Conservation (phyloP, 1,140 invertebrate species). For the Trichonephila clavipes region DNA sequence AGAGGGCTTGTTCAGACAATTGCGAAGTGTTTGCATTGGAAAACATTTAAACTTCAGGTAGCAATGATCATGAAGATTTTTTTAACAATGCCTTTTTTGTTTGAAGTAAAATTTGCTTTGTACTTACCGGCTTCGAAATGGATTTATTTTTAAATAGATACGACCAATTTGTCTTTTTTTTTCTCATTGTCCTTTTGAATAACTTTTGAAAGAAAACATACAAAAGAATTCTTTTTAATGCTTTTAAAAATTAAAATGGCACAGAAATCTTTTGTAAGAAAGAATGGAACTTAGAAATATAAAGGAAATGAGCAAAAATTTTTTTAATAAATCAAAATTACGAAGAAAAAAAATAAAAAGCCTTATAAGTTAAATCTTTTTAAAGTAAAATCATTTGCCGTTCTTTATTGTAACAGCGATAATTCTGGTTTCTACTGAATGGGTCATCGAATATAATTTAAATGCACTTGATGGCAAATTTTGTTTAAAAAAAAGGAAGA, state of each 20-base stretch:
- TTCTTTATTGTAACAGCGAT: no score
- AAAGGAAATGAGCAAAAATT: no score
- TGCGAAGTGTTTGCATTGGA: neutral
- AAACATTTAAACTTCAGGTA: slow-evolving; percentile 11
- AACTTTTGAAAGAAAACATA: neutral
- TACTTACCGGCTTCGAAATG: neutral
- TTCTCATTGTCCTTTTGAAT: neutral
- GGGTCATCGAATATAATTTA: no score
- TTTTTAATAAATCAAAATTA: no score
- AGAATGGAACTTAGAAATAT: no score
- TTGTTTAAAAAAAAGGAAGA: no score
- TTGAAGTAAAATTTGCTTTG: neutral
- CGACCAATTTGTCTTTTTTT: neutral
- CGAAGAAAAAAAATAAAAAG: no score
- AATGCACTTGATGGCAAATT: no score
- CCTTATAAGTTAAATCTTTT: no score
- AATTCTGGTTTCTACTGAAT: no score
- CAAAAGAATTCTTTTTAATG: neutral
- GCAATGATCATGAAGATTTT: neutral
- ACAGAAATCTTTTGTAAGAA: no score
- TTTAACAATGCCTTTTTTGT: neutral
- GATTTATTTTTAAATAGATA: neutral
- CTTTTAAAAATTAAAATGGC: neutral
- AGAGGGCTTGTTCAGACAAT: slow-evolving; percentile 7
- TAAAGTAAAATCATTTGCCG: no score